Percentiles rank a stretch among this genome's conserved stretches.
These are phyloP conservation scores for Lepidocyrtoides sp. DNA, from an alignment of 2,888 invertebrate genomes.

Conservation along the genomic window DNA sequence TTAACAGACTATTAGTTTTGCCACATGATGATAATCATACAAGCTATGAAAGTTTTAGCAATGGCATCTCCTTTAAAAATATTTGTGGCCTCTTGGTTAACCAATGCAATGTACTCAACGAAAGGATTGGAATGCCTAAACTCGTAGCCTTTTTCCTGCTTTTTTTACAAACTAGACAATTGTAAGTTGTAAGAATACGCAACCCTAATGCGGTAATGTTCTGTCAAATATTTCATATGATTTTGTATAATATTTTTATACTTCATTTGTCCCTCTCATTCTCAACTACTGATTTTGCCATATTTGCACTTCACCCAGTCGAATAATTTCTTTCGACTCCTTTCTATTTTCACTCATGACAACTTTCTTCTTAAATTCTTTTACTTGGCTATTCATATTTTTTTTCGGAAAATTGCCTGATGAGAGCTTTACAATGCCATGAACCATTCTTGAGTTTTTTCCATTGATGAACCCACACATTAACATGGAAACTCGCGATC, in stretches of 20 bases:
- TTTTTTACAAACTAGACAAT: background rate
- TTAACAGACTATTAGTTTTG: no score
- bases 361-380: background rate
- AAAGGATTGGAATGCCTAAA: no score
- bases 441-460: background rate
- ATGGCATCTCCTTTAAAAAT: no score
- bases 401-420: slow-evolving; percentile 18
- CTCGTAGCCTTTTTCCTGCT: background rate
- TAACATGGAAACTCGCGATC: slow-evolving; percentile 15
- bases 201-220: no score
- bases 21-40: no score
- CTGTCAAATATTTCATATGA: background rate
- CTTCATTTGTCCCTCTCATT: background rate
- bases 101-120: no score
- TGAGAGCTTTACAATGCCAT: slow-evolving; percentile 13
- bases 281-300: background rate
- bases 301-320: background rate
- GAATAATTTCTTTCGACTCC: background rate
- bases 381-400: slow-evolving; percentile 6
- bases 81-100: no score
- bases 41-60: no score
- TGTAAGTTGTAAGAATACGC: background rate
- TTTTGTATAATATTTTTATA: background rate
- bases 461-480: slow-evolving; percentile 19
- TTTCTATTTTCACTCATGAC: slow-evolving; percentile 27